These are phyloP conservation scores for Drosophila sucinea DNA, from an alignment of 1,140 invertebrate species.

Conservation along the genomic window DNA sequence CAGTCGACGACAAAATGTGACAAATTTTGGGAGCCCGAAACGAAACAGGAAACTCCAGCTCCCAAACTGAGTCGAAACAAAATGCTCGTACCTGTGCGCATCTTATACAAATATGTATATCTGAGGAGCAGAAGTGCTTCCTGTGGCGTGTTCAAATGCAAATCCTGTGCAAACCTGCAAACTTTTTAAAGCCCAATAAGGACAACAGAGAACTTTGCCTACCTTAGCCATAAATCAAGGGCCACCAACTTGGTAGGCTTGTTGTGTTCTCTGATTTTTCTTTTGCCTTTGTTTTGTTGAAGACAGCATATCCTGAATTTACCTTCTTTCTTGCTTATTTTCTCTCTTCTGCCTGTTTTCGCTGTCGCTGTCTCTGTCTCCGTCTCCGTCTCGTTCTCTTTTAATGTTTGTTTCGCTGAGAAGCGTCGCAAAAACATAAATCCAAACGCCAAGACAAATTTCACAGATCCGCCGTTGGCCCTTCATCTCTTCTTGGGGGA, in stretches of 20 bases:
- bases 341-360: conserved; percentile 8
- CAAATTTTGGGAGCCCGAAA: conserved; percentile 44
- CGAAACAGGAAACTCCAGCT: conserved; percentile 52
- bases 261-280: conserved; percentile 54
- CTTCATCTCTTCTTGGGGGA: neutral
- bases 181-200: conserved; percentile 76
- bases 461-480: conserved; percentile 71
- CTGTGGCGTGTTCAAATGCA: conserved; percentile 66
- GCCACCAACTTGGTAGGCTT: conserved; percentile 58
- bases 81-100: conserved; percentile 27
- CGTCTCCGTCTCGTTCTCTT: conserved; percentile 28
- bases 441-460: conserved; percentile 82
- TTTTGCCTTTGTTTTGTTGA: conserved; percentile 72
- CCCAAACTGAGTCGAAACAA: conserved; percentile 40
- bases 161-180: conserved; percentile 74
- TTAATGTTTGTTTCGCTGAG: conserved; percentile 64
- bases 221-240: conserved; percentile 79
- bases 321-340: conserved; percentile 54
- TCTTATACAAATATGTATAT: conserved; percentile 4
- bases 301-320: conserved; percentile 78
- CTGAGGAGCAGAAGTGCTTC: conserved; percentile 38
- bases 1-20: conserved; percentile 58
- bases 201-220: conserved; percentile 68
- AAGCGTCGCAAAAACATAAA: conserved; percentile 80
- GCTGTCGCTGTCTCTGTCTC: conserved; percentile 22